A percentile compares a stretch with the other conserved stretches of the same genome.
These are phyloP conservation scores for Chrysolina americana DNA, from an alignment of 2,888 invertebrate genomes.

Conservation along the genomic window DNA sequence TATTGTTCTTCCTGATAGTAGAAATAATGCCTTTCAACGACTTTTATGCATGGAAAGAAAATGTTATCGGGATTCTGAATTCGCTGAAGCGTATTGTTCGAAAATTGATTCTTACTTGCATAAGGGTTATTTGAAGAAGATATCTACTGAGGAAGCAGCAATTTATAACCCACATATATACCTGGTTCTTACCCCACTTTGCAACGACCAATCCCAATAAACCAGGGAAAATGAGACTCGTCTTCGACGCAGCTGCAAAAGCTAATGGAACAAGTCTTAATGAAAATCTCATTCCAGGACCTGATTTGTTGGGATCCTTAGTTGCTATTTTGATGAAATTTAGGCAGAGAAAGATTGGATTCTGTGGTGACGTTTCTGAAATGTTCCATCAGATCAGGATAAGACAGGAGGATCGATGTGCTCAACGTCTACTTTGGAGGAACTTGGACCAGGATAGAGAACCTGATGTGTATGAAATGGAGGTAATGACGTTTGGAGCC, in stretches of 20 bases:
- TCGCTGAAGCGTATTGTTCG: not conserved
- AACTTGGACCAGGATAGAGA: not conserved
- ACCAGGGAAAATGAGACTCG: not conserved
- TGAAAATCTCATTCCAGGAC: not conserved
- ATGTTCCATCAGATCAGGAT: slow-evolving; percentile 23
- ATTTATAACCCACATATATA: not conserved
- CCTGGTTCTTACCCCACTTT: not conserved
- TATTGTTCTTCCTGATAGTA: too few species aligned
- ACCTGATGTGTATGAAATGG: slow-evolving; percentile 1
- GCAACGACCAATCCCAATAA: not conserved
- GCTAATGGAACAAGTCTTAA: slow-evolving; percentile 18
- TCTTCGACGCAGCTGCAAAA: not conserved
- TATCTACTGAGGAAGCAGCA: not conserved
- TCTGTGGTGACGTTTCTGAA: slow-evolving; percentile 7
- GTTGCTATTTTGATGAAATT: slow-evolving; percentile 2
- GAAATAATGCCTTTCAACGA: too few species aligned
- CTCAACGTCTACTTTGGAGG: slow-evolving; percentile 22
- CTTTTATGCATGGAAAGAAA: not conserved
- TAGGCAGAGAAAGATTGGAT: not conserved
- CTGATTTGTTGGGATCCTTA: slow-evolving; percentile 6
- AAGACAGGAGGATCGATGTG: not conserved
- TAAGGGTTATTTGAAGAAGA: not conserved
- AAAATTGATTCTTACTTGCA: not conserved
- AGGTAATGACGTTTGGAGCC: not conserved
- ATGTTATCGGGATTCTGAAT: not conserved